phyloP scores from a whole-genome alignment of 2,113 vertebrate species.

The Dicrurus megarhynchus region DNA sequence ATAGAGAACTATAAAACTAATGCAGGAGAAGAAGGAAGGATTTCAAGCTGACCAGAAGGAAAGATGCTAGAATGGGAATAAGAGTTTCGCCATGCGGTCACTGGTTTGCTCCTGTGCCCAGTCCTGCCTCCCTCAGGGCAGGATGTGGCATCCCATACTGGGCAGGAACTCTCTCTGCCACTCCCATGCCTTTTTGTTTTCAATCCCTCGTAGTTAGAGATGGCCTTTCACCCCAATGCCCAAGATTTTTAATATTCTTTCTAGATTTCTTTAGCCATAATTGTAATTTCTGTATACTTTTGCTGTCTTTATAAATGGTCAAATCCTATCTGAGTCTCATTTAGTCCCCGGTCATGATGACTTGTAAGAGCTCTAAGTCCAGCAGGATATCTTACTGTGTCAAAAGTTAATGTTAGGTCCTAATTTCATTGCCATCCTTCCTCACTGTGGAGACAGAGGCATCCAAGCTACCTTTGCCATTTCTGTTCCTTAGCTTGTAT shows the following conservation, averaged over 20 bases:
- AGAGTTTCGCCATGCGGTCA: accelerated
- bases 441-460: not conserved
- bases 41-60: not conserved
- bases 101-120: not conserved
- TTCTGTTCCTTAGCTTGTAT: not conserved
- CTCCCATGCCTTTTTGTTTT: not conserved
- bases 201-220: not conserved
- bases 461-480: not conserved
- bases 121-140: not conserved
- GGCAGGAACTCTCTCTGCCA: not conserved
- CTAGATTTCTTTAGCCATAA: not conserved
- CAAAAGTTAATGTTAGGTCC: not conserved
- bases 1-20: not conserved
- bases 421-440: not conserved
- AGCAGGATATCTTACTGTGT: not conserved
- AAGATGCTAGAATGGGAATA: not conserved
- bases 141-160: not conserved
- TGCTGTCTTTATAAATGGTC: not conserved
- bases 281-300: not conserved
- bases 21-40: not conserved
- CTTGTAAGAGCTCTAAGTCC: not conserved
- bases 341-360: not conserved
- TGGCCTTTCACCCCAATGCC: not conserved
- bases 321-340: not conserved
- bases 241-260: not conserved